phyloP scores from a whole-genome alignment of 1,140 invertebrate genomes.

The Centruroides sculpturatus region DNA sequence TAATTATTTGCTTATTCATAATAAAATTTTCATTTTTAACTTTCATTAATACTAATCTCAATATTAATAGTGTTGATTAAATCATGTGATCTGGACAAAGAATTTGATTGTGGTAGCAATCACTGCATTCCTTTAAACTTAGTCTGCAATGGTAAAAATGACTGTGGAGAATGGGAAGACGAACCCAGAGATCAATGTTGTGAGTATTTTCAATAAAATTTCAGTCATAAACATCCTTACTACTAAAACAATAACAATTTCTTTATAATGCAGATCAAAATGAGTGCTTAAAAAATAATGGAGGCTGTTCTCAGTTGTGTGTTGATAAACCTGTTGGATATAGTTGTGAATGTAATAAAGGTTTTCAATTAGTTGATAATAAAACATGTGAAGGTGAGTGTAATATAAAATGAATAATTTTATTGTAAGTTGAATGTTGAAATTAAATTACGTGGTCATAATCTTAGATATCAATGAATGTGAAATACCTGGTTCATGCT shows the following conservation, averaged over 20 bases:
- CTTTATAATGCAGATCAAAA: constrained; percentile 37
- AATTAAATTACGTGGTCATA: neutral
- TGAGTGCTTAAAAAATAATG: constrained; percentile 64
- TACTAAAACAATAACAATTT: neutral
- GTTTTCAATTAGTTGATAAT: constrained; percentile 56
- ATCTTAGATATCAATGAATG: constrained; percentile 80
- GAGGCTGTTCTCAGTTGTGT: constrained; percentile 70
- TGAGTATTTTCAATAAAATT: constrained; percentile 36
- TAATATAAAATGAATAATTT: neutral
- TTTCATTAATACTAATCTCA: neutral
- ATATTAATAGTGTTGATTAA: neutral
- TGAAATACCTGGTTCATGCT: constrained; percentile 65
- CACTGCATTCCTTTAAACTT: constrained; percentile 58
- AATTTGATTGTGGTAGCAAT: constrained; percentile 66
- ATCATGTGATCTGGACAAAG: constrained; percentile 28
- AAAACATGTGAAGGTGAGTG: constrained; percentile 51
- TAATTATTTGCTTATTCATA: constrained; percentile 20
- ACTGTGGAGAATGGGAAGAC: constrained; percentile 69
- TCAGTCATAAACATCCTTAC: neutral
- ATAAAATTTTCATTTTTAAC: neutral
- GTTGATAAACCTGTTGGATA: constrained; percentile 58
- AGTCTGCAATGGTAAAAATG: constrained; percentile 62
- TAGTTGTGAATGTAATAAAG: constrained; percentile 55
- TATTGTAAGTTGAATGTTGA: no score
- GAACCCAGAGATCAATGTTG: constrained; percentile 46